Conservation (phyloP, 2,113 vertebrate genomes). For the Connochaetes taurinus region DNA sequence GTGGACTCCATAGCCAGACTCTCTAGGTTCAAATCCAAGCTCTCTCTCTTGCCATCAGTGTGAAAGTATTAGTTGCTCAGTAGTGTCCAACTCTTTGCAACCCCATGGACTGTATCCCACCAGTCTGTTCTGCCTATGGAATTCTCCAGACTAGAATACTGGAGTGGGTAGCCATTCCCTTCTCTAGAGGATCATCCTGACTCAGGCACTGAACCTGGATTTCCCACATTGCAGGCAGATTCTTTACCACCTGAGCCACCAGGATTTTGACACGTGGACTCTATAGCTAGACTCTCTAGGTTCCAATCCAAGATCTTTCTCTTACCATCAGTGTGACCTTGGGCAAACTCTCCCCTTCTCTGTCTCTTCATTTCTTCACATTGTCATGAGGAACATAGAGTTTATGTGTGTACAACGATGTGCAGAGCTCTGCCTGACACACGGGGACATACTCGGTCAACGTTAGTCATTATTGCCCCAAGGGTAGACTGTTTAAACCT, state of each 20-base stretch:
- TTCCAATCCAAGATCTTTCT: background rate
- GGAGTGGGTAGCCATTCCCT: background rate
- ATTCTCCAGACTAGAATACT: background rate
- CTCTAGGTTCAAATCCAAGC: background rate
- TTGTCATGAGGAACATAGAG: background rate
- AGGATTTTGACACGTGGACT: background rate
- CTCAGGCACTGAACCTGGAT: background rate
- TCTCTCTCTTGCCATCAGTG: background rate
- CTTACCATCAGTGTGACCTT: background rate
- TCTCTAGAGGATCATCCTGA: background rate
- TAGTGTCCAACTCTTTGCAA: background rate
- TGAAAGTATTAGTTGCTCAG: background rate
- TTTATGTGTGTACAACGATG: fast-evolving
- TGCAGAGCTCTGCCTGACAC: too few species aligned
- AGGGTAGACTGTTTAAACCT: background rate
- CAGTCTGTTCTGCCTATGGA: background rate
- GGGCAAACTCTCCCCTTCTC: background rate
- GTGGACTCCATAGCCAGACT: background rate
- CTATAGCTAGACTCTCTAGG: background rate
- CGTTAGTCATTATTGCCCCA: background rate
- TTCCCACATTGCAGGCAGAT: background rate
- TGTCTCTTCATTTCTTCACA: background rate
- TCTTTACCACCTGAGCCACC: background rate
- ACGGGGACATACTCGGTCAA: background rate
- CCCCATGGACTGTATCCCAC: background rate